phyloP scores from a whole-genome alignment of 2,113 vertebrate species.

The Sceloporus undulatus region DNA sequence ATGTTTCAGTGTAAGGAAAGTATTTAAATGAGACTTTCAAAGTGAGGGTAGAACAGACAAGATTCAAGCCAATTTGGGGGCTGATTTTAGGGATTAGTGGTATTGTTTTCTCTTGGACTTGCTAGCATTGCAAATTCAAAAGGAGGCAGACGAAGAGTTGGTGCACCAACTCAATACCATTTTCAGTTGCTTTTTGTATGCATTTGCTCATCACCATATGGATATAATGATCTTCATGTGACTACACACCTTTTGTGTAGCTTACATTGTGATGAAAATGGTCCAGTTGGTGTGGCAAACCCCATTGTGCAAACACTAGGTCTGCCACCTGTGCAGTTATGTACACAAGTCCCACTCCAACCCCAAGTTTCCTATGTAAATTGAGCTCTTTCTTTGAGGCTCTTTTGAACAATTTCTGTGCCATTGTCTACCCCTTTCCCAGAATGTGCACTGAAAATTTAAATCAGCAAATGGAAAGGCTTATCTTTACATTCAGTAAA shows the following conservation, averaged over 20 bases:
- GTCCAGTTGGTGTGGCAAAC: not conserved
- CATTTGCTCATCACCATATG: not conserved
- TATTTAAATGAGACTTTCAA: constrained; percentile 49
- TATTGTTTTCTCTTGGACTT: not conserved
- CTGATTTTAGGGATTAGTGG: not conserved
- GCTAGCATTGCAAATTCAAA: not conserved
- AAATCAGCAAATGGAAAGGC: not conserved
- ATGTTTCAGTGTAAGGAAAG: constrained; percentile 69
- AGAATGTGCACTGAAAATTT: not conserved
- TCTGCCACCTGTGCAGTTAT: not conserved
- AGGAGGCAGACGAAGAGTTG: not conserved
- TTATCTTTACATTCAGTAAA: not conserved
- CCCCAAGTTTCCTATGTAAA: not conserved
- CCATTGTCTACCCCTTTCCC: too few species aligned
- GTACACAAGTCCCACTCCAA: too few species aligned
- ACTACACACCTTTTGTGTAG: not conserved
- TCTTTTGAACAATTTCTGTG: not conserved
- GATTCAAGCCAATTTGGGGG: not conserved
- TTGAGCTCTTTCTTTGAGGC: not conserved
- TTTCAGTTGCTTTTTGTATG: not conserved
- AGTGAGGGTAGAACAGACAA: constrained; percentile 24
- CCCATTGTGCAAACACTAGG: not conserved
- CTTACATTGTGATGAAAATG: not conserved
- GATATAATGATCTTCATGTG: too few species aligned
- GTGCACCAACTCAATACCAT: not conserved